A percentile compares a stretch with the other conserved stretches of the same genome.
phyloP scores from a whole-genome alignment of 2,797 vertebrate genomes.

The Eulemur rubriventer region DNA sequence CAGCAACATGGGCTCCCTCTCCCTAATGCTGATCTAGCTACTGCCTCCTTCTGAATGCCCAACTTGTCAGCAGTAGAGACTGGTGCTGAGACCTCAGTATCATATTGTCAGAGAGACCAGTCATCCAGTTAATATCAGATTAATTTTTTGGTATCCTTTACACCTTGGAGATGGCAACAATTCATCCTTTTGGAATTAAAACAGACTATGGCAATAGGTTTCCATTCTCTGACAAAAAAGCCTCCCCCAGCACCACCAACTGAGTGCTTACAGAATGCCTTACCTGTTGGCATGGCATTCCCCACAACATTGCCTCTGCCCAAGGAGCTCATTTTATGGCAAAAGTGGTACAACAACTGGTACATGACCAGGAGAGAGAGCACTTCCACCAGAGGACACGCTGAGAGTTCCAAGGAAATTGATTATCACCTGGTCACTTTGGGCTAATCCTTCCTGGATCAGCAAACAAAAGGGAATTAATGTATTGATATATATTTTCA shows the following conservation, averaged over 20 bases:
- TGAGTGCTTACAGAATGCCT: not conserved
- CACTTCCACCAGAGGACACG: not conserved
- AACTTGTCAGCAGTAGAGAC: not conserved
- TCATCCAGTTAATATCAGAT: not conserved
- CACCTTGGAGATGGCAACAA: not conserved
- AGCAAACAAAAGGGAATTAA: not conserved
- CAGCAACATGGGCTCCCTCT: not conserved
- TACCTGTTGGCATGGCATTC: not conserved
- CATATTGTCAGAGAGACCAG: not conserved
- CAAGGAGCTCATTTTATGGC: not conserved
- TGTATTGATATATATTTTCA: not conserved
- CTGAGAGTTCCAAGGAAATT: not conserved
- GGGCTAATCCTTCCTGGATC: not conserved
- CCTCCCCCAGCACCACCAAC: not conserved
- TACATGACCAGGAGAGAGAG: not conserved
- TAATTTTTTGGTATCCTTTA: not conserved
- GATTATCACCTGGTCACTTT: not conserved
- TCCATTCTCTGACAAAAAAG: not conserved
- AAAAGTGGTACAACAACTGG: not conserved
- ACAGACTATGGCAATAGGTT: not conserved
- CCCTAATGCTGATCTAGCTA: not conserved
- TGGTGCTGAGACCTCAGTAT: not conserved
- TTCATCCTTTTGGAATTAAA: conserved; percentile 1
- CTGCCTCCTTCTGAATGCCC: not conserved
- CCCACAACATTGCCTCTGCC: not conserved